These are phyloP conservation scores for Masticophis lateralis DNA, from an alignment of 2,797 vertebrate species.

Conservation along the genomic window DNA sequence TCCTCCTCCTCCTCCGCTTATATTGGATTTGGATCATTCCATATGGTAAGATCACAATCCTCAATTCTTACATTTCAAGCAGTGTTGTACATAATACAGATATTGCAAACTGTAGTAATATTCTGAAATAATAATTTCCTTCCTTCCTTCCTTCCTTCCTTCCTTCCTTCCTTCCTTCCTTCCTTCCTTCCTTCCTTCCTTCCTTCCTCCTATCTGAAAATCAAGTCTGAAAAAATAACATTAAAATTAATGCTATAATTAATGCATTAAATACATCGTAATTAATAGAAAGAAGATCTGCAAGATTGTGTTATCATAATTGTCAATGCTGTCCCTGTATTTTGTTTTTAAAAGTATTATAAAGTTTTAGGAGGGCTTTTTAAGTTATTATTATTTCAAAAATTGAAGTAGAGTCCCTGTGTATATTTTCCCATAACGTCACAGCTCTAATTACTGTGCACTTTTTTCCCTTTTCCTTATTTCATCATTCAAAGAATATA, in stretches of 20 bases:
- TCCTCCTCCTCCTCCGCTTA: not conserved
- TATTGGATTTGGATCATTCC: not conserved
- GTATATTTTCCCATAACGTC: conserved; percentile 36
- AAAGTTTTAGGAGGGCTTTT: conserved; percentile 7
- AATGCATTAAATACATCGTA: not conserved
- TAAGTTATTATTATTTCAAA: conserved; percentile 1
- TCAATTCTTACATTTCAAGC: not conserved
- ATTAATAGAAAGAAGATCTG: not conserved
- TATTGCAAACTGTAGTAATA: not conserved
- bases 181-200: not conserved
- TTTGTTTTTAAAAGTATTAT: not conserved
- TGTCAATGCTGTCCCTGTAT: not conserved
- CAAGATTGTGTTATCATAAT: fast-evolving
- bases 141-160: no score
- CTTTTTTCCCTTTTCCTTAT: not conserved
- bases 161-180: no score
- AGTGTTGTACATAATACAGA: not conserved
- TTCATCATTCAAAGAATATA: conserved; percentile 35
- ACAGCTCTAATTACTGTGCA: conserved; percentile 50
- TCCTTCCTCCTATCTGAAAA: not conserved
- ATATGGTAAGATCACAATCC: not conserved
- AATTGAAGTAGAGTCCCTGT: conserved; percentile 15
- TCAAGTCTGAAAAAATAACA: not conserved
- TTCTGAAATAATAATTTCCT: not conserved
- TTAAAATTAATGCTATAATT: not conserved